Conservation (phyloP, 2,888 invertebrate genomes). For the Leptinotarsa haldemani region DNA sequence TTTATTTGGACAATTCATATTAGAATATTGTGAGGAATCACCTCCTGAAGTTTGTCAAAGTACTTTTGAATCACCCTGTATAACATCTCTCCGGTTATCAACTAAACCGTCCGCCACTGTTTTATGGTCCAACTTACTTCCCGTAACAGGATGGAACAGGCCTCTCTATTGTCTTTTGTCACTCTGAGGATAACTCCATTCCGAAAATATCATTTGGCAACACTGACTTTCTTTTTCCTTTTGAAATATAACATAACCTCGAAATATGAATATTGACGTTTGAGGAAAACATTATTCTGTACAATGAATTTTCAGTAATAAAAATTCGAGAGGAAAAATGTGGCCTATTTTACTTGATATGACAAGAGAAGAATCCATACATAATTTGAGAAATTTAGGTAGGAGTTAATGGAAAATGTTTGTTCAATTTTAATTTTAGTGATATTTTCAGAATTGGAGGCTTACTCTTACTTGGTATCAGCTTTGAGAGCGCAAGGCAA, state of each 20-base stretch:
- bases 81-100: too few relatives aligned
- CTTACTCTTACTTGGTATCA: slow-evolving; percentile 89
- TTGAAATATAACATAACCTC: neutral
- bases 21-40: too few relatives aligned
- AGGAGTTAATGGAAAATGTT: slow-evolving; percentile 46
- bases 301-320: slow-evolving; percentile 47
- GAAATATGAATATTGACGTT: neutral
- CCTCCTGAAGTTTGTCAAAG: too few relatives aligned
- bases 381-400: slow-evolving; percentile 89
- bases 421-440: slow-evolving; percentile 33
- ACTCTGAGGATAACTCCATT: too few relatives aligned
- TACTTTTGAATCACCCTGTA: too few relatives aligned
- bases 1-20: too few relatives aligned
- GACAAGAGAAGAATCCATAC: slow-evolving; percentile 89
- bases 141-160: too few relatives aligned
- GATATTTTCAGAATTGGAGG: slow-evolving; percentile 80
- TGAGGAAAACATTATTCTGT: slow-evolving; percentile 16
- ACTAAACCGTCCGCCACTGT: too few relatives aligned
- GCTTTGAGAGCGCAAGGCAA: slow-evolving; percentile 93
- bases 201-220: too few relatives aligned
- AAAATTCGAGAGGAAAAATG: slow-evolving; percentile 60
- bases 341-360: slow-evolving; percentile 84
- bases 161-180: too few relatives aligned
- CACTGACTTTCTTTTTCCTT: too few relatives aligned
- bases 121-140: too few relatives aligned